Percentiles rank a stretch among this genome's conserved stretches.
Conservation (phyloP, 2,113 vertebrate species). For the Phoenicopterus ruber region DNA sequence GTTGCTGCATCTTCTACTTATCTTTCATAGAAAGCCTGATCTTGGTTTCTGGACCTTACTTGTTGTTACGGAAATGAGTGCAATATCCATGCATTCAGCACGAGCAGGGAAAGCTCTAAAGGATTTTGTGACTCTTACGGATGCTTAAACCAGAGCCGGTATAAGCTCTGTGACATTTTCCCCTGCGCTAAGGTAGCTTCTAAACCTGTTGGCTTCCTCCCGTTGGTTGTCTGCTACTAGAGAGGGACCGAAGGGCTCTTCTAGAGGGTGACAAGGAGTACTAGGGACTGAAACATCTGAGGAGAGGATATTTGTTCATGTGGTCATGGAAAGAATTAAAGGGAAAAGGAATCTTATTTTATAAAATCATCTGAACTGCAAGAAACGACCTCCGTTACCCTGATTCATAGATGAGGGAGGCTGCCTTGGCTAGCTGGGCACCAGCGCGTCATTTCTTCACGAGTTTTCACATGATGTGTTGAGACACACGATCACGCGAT, state of each 20-base stretch:
- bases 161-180: neutral
- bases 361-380: neutral
- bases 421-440: neutral
- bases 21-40: neutral
- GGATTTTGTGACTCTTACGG: neutral
- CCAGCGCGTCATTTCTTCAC: rapidly evolving
- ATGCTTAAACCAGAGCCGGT: neutral
- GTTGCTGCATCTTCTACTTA: neutral
- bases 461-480: neutral
- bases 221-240: neutral
- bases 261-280: neutral
- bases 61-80: neutral
- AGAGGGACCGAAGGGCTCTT: neutral
- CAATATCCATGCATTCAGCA: neutral
- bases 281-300: neutral
- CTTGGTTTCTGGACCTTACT: neutral
- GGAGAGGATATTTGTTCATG: neutral
- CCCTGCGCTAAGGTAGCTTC: neutral
- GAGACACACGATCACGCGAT: neutral
- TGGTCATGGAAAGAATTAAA: neutral
- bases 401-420: neutral
- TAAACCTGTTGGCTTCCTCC: neutral
- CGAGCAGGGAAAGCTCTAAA: neutral
- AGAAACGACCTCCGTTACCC: neutral
- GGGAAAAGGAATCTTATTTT: neutral